Base-by-base conservation (phyloP, 1,140 invertebrate species). In the Zaprionus taronus region DNA sequence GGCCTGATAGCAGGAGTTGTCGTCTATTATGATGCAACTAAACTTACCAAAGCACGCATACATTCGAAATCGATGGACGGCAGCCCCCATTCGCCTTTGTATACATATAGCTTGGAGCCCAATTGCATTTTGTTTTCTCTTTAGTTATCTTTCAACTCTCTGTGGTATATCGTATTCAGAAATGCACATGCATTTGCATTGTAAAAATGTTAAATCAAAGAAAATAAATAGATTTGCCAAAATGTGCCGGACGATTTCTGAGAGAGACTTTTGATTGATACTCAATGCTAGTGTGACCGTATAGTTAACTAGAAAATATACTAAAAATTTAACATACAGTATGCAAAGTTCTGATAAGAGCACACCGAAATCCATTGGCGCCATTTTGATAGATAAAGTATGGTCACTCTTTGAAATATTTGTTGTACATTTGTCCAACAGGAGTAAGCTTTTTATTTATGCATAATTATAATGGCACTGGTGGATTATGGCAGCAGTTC, bases 81-180 rank as follows among this genome's bases (percentile, higher is more conserved):
- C 31, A 98, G 93, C 24, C 96, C 96, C 96, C 96, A 97, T 91
- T 97, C 96, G 12, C 96, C 96, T 93, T 95, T 95, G 95, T 97
- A 97, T 79, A 97, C 94, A 93, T 96, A 94, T 77, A 97, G 92
- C 69, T 72, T 80, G 38, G 91, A 72, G 44, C 80, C 81, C 49
- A 85, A 75, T 72, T 71, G 72, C 80, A 91, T 81, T 63, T 91
- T 80, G 58, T 72, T 76, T 64, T 17, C 5, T 57, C 38, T 41
- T 41, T 2, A 15, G 47, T 58, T 20, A 17, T 69, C 12, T 2
- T 49, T 68, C 24, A 55, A 66, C 72, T 83, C 69, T 44, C 34
- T 26, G 22, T 24, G 34, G 44, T 24, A 55, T 6, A 5, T 51
- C 20, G 47, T 51, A 14, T 58, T 81, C 53, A 89, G 51, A 56